These are phyloP conservation scores for Tillus elongatus DNA, from an alignment of 2,888 invertebrate genomes.

Conservation along the genomic window DNA sequence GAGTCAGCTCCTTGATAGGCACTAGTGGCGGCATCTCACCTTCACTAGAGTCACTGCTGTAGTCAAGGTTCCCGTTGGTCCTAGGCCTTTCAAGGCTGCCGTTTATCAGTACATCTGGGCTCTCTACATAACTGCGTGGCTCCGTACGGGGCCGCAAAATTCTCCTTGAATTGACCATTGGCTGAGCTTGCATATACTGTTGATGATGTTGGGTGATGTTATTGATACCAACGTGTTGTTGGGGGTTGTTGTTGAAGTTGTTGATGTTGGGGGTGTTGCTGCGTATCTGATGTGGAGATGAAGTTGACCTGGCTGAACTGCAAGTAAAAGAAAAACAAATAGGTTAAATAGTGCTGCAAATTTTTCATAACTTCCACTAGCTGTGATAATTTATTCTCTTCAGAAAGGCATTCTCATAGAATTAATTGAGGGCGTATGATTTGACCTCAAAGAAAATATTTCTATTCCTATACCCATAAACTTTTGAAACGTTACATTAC, in stretches of 20 bases:
- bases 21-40: conserved; percentile 61
- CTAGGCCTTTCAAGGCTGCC: conserved; percentile 40
- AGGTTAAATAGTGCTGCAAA: background rate
- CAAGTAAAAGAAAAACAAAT: conserved; percentile 12
- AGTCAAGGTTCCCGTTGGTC: conserved; percentile 42
- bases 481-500: too few species aligned
- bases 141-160: conserved; percentile 77
- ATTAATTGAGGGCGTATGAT: too few species aligned
- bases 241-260: conserved; percentile 16
- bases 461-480: too few species aligned
- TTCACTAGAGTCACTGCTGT: conserved; percentile 60
- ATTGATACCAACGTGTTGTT: too few species aligned
- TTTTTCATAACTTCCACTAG: too few species aligned
- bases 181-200: conserved; percentile 20
- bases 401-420: too few species aligned
- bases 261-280: conserved; percentile 8
- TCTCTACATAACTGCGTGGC: conserved; percentile 74
- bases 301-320: conserved; percentile 20
- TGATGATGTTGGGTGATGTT: conserved; percentile 17
- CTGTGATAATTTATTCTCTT: too few species aligned
- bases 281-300: conserved; percentile 14
- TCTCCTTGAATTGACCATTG: conserved; percentile 43
- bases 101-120: conserved; percentile 50
- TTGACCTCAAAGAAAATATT: too few species aligned
- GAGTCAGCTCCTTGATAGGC: conserved; percentile 55